These are phyloP conservation scores for Philypnodon macrostomus DNA, from an alignment of 2,797 vertebrate genomes.

Conservation along the genomic window DNA sequence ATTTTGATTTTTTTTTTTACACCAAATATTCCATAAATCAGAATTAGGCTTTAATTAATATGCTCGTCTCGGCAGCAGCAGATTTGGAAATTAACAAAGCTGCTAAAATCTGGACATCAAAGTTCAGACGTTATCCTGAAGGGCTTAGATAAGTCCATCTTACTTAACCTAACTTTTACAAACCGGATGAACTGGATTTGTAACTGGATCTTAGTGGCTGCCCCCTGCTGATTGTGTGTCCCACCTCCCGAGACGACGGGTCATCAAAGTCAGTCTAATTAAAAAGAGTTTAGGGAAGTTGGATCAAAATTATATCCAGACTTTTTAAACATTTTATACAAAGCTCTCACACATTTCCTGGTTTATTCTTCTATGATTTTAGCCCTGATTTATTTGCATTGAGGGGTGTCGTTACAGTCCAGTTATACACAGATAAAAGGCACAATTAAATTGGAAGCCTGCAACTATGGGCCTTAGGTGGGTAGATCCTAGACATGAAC, in stretches of 20 bases:
- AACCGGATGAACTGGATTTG: constrained; percentile 28
- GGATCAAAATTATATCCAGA: neutral
- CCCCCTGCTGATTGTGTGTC: constrained; percentile 56
- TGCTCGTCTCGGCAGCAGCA: neutral
- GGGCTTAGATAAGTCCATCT: constrained; percentile 46
- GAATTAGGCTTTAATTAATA: constrained; percentile 1
- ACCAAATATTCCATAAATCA: neutral
- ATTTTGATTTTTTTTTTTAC: neutral
- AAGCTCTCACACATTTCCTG: no score
- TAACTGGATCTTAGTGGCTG: constrained; percentile 45
- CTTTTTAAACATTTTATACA: no score
- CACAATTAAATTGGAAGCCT: no score
- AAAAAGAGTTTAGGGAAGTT: neutral
- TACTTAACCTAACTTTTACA: no score
- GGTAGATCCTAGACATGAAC: no score
- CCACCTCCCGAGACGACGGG: constrained; percentile 21
- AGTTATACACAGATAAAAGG: no score
- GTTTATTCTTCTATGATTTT: no score
- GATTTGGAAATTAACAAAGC: constrained; percentile 20
- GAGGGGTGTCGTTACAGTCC: no score
- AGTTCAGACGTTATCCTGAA: constrained; percentile 9
- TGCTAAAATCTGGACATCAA: constrained; percentile 5
- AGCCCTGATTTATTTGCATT: no score
- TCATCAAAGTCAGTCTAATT: constrained; percentile 13
- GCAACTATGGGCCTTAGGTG: no score